These are phyloP conservation scores for Romanogobio albipinnatus DNA, from an alignment of 2,113 vertebrate species.

Conservation along the genomic window DNA sequence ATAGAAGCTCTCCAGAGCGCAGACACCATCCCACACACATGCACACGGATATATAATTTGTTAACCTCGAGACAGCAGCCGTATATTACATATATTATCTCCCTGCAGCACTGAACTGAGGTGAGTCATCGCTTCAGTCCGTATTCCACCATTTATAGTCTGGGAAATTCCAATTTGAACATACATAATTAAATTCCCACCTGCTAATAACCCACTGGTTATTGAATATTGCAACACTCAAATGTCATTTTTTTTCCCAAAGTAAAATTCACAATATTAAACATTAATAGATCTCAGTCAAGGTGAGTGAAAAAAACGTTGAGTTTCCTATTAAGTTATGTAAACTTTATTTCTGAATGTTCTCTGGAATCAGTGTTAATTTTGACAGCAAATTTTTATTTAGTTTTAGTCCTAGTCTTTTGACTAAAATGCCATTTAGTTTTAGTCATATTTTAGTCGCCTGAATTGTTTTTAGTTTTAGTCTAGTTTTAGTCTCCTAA, in stretches of 20 bases:
- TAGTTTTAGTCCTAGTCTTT: no score
- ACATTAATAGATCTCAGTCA: not conserved
- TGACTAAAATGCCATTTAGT: no score
- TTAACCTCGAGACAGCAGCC: not conserved
- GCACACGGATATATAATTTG: not conserved
- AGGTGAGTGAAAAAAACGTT: no score
- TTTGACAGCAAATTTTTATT: no score
- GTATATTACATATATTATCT: constrained; percentile 21
- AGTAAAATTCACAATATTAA: not conserved
- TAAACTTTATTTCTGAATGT: no score
- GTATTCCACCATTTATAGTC: not conserved
- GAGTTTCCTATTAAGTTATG: no score
- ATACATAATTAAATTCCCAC: constrained; percentile 29
- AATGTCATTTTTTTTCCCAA: not conserved
- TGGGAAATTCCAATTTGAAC: constrained; percentile 19
- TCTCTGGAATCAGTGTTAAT: no score
- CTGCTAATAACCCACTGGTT: not conserved
- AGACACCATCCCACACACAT: constrained; percentile 2
- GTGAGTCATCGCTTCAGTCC: constrained; percentile 17
- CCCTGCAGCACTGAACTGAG: not conserved
- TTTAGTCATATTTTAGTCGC: no score
- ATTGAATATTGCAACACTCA: constrained; percentile 8
- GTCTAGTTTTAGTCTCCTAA: no score
- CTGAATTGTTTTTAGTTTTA: no score
- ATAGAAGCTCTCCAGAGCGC: not conserved